Evolutionary conservation across 2,797 vertebrate genomes (phyloP).

Genomic region (Sphenopsis melanotis): DNA sequence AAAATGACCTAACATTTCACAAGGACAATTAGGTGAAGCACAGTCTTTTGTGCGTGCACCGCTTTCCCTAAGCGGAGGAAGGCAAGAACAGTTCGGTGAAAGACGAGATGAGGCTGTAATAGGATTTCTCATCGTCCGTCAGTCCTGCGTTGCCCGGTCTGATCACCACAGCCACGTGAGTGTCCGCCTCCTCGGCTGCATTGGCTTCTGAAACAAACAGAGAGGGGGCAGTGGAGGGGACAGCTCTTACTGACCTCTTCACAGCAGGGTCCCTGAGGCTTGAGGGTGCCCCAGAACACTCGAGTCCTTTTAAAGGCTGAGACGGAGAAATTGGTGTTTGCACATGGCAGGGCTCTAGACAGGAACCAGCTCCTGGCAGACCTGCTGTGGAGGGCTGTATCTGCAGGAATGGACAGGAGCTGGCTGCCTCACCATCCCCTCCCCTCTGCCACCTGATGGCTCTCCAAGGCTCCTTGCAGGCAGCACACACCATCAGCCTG

Average conservation of each 20-base stretch:
- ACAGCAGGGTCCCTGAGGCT: too few relatives aligned
- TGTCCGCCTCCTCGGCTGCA: slow-evolving; percentile 87
- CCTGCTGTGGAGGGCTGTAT: background rate
- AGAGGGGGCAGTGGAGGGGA: background rate
- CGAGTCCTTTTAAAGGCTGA: background rate
- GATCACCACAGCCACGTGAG: slow-evolving; percentile 88
- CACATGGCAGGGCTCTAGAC: rapidly evolving
- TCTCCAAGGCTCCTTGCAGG: background rate
- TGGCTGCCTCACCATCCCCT: background rate
- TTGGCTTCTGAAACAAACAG: slow-evolving; percentile 84
- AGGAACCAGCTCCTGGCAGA: background rate
- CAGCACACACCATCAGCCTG: background rate
- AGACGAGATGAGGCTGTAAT: slow-evolving; percentile 86
- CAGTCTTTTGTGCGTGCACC: background rate
- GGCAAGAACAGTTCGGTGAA: slow-evolving; percentile 85
- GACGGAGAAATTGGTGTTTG: rapidly evolving
- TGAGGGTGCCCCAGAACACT: background rate
- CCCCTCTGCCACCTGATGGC: background rate
- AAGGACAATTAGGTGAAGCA: background rate
- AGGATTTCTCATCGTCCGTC: slow-evolving; percentile 87
- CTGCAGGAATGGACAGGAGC: background rate
- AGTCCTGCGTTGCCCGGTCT: slow-evolving; percentile 91
- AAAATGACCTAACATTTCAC: slow-evolving; percentile 39
- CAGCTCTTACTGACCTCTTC: background rate
- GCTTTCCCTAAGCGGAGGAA: slow-evolving; percentile 63